Evolutionary conservation across 2,797 vertebrate genomes (phyloP).

Genomic region (Platyrinchus mystaceus): DNA sequence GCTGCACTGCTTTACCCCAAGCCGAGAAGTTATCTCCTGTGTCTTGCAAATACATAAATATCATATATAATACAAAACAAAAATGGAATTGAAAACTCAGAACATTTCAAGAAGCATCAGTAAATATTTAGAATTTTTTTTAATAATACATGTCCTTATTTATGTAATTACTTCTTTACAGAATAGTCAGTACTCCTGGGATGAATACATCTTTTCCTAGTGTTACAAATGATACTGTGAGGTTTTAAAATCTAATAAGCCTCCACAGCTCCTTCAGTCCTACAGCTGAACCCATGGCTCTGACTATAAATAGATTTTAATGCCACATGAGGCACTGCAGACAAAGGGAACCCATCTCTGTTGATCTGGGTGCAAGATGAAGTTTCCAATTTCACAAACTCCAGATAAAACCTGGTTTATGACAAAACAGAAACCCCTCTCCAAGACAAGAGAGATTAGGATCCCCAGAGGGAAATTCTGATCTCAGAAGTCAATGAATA

Average conservation of each 20-base stretch:
- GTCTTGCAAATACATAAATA: background rate
- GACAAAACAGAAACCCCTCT: background rate
- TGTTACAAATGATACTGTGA: background rate
- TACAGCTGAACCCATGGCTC: background rate
- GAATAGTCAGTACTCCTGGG: background rate
- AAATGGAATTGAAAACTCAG: background rate
- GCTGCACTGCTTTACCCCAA: background rate
- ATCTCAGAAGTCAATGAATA: background rate
- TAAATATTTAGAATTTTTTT: background rate
- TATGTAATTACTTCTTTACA: background rate
- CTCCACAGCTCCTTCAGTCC: background rate
- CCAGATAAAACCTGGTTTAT: background rate
- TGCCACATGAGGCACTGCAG: background rate
- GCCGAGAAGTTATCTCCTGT: background rate
- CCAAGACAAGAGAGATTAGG: background rate
- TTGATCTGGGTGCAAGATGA: background rate
- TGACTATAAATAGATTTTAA: slow-evolving; percentile 1
- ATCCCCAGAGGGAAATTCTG: background rate
- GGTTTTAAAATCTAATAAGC: background rate
- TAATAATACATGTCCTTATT: background rate
- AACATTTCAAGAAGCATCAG: background rate
- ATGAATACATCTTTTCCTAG: background rate
- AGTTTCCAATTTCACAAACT: background rate
- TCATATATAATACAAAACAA: background rate
- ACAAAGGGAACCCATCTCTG: background rate